Base-by-base conservation (phyloP, 2,113 vertebrate species). In the Microcebus griseorufus region DNA sequence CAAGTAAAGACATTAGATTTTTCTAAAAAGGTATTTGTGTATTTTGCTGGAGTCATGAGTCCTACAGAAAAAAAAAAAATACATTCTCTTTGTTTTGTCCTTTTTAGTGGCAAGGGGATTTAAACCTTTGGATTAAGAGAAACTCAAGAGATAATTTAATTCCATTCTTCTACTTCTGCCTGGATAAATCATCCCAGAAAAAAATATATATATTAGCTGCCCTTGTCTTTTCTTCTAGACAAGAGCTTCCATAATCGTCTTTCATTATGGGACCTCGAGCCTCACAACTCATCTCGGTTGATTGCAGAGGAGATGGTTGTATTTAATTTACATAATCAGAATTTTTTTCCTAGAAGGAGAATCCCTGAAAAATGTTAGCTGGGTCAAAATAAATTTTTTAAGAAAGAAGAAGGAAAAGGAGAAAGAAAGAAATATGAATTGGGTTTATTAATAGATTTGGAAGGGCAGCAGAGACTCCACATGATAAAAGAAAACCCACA, bases 241-340 rank as follows among this genome's bases (percentile, higher is more conserved):
- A 97, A 72, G 80, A 94, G 69, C 55, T 82, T 80, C 60, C 75
- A 51, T 92, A 89, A 94, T 94, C 53, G 23, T 70, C 93, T 93
- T 97, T 95, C 94, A 92, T 97, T 81, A 96, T 20, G 37, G 80
- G 69, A 64, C 69, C 76, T 87, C 6, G n/a, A 27, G 78, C 73
- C 91, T 96, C 78, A 95, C 55, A 84, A 53, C 55, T 93, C 87
- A 67, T 65, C 39, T 94, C 65, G 10, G 82, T 37, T 96, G 92
- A 97, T 97, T 97, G 72, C 93, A 73, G 80, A 95, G 85, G 86
- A 92, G 82, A 95, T 20, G 39, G 88, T 93, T 96, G 96, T 88
- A 86, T 97, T 93, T 93, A 53, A 96, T 97, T 97, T 97, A 91
- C 93, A 96, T 96, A 95, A 96, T 97, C 72, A 97, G 93, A 95